phyloP scores from a whole-genome alignment of 2,888 invertebrate genomes.

The Spialia ferax region DNA sequence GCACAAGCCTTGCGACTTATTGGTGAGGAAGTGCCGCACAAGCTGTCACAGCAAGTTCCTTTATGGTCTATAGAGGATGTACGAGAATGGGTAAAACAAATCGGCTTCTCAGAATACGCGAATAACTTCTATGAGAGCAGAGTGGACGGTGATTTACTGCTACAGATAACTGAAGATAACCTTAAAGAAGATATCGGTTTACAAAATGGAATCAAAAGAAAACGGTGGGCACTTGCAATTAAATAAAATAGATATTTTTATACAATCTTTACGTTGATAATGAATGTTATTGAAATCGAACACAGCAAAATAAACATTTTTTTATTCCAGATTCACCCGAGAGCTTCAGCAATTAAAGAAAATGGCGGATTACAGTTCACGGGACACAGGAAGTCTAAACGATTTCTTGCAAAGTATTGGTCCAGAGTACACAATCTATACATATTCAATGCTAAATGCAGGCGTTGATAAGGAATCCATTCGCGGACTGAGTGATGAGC shows the following conservation, averaged over 20 bases:
- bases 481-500: constrained; percentile 95
- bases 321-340: constrained; percentile 91
- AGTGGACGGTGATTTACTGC: constrained; percentile 98
- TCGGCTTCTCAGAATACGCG: constrained; percentile 95
- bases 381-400: constrained; percentile 96
- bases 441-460: constrained; percentile 98
- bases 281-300: too few species aligned
- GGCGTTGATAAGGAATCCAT: constrained; percentile 97
- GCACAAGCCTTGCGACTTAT: constrained; percentile 96
- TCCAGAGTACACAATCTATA: constrained; percentile 97
- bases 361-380: constrained; percentile 98
- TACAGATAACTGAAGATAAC: constrained; percentile 97
- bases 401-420: constrained; percentile 94
- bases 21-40: constrained; percentile 99
- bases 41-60: constrained; percentile 98
- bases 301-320: too few species aligned
- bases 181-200: constrained; percentile 97
- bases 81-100: constrained; percentile 99
- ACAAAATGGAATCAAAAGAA: constrained; percentile 96
- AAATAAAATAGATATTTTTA: neutral
- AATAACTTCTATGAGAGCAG: constrained; percentile 95
- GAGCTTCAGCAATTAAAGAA: constrained; percentile 97
- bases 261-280: too few species aligned
- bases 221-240: constrained; percentile 85
- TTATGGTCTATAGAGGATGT: constrained; percentile 99